These are phyloP conservation scores for Gymnopithys bicolor DNA, from an alignment of 2,797 vertebrate species.

Conservation along the genomic window DNA sequence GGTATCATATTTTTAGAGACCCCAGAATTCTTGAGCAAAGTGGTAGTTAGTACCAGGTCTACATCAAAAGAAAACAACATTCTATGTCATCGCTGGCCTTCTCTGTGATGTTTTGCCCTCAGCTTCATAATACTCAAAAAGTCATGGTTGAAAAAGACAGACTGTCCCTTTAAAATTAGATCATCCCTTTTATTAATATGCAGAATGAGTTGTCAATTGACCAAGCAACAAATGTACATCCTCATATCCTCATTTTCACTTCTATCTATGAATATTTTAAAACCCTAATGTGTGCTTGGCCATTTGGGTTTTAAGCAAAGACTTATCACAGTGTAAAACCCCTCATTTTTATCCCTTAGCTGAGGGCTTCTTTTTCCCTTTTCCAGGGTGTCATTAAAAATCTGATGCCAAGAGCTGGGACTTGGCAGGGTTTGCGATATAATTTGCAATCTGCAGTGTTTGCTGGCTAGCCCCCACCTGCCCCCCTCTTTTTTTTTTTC, in stretches of 20 bases:
- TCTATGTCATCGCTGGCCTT: slow-evolving; percentile 57
- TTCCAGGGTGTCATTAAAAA: slow-evolving; percentile 88
- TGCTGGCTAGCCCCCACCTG: slow-evolving; percentile 83
- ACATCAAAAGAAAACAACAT: slow-evolving; percentile 74
- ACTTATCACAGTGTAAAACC: slow-evolving; percentile 83
- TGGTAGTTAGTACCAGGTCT: slow-evolving; percentile 69
- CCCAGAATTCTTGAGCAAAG: slow-evolving; percentile 74
- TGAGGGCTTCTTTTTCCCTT: slow-evolving; percentile 82
- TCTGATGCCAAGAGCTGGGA: slow-evolving; percentile 86
- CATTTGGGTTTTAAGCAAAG: slow-evolving; percentile 86
- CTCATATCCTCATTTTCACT: slow-evolving; percentile 86
- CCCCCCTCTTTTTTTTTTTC: slow-evolving; percentile 61
- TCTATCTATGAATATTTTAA: slow-evolving; percentile 95
- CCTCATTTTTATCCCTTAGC: slow-evolving; percentile 87
- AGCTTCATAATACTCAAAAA: slow-evolving; percentile 70
- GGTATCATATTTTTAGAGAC: slow-evolving; percentile 56
- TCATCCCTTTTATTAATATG: slow-evolving; percentile 87
- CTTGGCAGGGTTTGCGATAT: slow-evolving; percentile 90
- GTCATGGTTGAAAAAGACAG: slow-evolving; percentile 60
- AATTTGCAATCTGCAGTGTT: slow-evolving; percentile 91
- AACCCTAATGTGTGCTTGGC: slow-evolving; percentile 87
- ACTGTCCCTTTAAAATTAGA: slow-evolving; percentile 81
- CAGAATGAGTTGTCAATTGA: slow-evolving; percentile 87
- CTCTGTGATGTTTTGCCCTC: slow-evolving; percentile 72
- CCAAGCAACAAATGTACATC: slow-evolving; percentile 86